phyloP scores from a whole-genome alignment of 2,113 vertebrate genomes.

The Bombycilla garrulus region DNA sequence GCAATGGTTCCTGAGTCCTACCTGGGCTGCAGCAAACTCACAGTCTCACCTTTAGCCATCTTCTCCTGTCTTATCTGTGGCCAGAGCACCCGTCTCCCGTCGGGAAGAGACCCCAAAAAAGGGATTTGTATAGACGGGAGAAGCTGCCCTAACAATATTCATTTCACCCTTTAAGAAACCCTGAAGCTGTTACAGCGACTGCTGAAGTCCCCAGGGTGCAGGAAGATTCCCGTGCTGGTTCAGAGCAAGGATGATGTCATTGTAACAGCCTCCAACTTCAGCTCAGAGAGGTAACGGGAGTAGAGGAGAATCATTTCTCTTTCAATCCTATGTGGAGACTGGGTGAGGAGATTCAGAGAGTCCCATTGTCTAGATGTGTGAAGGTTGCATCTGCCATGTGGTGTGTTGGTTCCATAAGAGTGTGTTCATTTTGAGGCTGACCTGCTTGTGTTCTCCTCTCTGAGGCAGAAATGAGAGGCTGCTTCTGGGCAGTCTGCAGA shows the following conservation, averaged over 20 bases:
- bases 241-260: constrained; percentile 98
- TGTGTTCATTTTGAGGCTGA: constrained; percentile 1
- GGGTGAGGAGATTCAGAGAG: constrained; percentile 23
- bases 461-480: constrained; percentile 18
- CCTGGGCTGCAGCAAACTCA: not conserved
- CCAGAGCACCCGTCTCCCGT: constrained; percentile 12
- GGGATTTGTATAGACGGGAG: not conserved
- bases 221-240: constrained; percentile 97
- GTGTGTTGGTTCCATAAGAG: constrained; percentile 9
- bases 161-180: constrained; percentile 84
- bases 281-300: constrained; percentile 89
- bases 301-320: constrained; percentile 22
- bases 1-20: not conserved
- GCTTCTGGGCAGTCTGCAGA: not conserved
- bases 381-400: constrained; percentile 44
- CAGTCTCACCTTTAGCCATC: constrained; percentile 7
- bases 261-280: constrained; percentile 98
- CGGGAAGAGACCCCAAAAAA: constrained; percentile 13
- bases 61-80: constrained; percentile 23
- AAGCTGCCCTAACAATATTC: constrained; percentile 55
- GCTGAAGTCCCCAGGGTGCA: constrained; percentile 96
- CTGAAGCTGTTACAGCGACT: constrained; percentile 95
- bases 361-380: constrained; percentile 16
- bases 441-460: not conserved
- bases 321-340: constrained; percentile 18